Base-by-base conservation (phyloP, 2,888 invertebrate species). In the Hyalella azteca region DNA sequence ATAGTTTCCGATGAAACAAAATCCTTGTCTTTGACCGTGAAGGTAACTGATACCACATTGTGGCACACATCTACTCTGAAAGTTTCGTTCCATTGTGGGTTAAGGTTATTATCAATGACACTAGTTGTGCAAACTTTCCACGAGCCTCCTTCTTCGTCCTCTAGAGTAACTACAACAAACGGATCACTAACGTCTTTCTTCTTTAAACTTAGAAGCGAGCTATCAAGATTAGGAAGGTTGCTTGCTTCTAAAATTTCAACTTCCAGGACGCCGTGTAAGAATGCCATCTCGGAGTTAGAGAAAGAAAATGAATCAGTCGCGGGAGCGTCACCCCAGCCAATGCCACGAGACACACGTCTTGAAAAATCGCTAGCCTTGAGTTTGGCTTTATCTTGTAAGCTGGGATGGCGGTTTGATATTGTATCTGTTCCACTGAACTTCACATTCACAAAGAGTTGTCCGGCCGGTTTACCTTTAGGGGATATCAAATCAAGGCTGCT, bases 141-240 rank as follows among this genome's bases (percentile, higher is more conserved):
- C 19, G 82, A 73, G 48, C 80, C 82, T 7, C 82, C 82, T 40
- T 82, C 82, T 4, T 75, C 77, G 49, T 85, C 84, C 49, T 81
- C 80, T 1, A 85, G 77, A 41, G 49, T 77, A 32, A 85, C 81
- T n/a, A 84, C 84, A 36, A 84, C 82, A 73, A 82, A 85, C 7
- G 85, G 81, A 36, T 85, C 85, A n/a, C 80, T 84, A 36, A 85
- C 82, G 78, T 85, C 85, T 75, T 85, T 85, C 77, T 82, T 85
- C 78, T 82, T 82, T 29, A 84, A 48, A 60, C 82, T 84, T 32
- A 84, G 77, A 54, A 84, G 77, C 22, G 83, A 84, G 36, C 80
- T 81, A 76, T 84, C 84, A 11, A 83, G 80, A 75, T 84, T 83
- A 48, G 84, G 84, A 26, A 84, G 66, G 49, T 83, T 79, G 48